Evolutionary conservation across 1,140 invertebrate genomes (phyloP).

Genomic region (Caenorhabditis briggsae): DNA sequence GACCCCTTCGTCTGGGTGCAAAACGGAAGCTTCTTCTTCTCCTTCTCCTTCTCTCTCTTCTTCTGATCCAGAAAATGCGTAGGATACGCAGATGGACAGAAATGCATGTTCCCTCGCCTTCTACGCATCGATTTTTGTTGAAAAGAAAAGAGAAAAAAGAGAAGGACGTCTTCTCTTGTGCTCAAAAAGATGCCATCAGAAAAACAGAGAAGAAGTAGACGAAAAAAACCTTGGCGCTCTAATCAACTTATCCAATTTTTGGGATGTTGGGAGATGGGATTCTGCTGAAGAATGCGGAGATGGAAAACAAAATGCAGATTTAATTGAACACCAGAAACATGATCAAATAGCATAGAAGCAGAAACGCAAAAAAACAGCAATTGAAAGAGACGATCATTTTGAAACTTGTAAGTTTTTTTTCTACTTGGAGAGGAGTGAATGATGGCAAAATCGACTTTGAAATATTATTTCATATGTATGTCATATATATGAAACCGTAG

Average conservation of each 20-base stretch:
- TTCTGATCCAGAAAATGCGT: slow-evolving; percentile 37
- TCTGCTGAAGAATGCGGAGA: not conserved
- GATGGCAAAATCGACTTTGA: too few relatives aligned
- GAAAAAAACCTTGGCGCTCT: slow-evolving; percentile 19
- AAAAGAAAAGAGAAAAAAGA: not conserved
- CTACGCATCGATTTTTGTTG: slow-evolving; percentile 28
- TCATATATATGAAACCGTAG: too few relatives aligned
- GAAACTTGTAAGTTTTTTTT: too few relatives aligned
- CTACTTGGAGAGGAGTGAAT: not conserved
- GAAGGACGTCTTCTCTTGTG: slow-evolving; percentile 23
- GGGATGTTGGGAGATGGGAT: not conserved
- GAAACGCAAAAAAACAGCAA: not conserved
- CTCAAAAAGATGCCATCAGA: slow-evolving; percentile 8
- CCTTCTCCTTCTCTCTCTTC: not conserved
- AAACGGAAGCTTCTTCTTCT: slow-evolving; percentile 51
- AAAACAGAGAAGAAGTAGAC: not conserved
- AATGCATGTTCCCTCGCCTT: slow-evolving; percentile 52
- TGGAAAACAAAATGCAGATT: not conserved
- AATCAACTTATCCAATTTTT: slow-evolving; percentile 25
- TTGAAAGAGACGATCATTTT: too few relatives aligned
- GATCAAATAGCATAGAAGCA: not conserved
- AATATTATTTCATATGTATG: too few relatives aligned
- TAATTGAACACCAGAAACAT: slow-evolving; percentile 48
- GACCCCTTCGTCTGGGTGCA: slow-evolving; percentile 47
- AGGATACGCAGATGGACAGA: slow-evolving; percentile 2